Percentiles rank a stretch among this genome's conserved stretches.
Conservation (phyloP, 2,888 invertebrate species). For the Melieria crassipennis region DNA sequence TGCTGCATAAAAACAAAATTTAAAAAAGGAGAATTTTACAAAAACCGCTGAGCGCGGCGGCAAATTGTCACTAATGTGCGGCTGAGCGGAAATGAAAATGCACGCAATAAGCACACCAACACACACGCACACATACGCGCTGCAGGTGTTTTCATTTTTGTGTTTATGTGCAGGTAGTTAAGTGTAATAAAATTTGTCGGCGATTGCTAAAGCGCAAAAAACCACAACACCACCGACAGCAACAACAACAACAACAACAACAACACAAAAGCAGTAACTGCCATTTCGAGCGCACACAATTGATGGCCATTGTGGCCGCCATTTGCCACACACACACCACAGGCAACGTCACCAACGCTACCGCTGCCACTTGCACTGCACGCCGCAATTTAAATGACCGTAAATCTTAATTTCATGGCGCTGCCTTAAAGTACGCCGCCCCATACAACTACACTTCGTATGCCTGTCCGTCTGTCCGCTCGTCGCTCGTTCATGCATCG, state of each 20-base stretch:
- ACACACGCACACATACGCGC: background rate
- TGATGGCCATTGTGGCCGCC: background rate
- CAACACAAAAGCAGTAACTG: too few relatives aligned
- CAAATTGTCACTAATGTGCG: constrained; percentile 29
- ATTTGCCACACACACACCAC: constrained; percentile 20
- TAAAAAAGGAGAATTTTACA: background rate
- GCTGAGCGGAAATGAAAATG: constrained; percentile 26
- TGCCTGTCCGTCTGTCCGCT: too few relatives aligned
- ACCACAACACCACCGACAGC: background rate
- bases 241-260: too few relatives aligned
- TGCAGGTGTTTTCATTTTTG: background rate
- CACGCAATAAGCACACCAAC: constrained; percentile 8
- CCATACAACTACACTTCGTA: too few relatives aligned
- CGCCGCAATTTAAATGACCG: constrained; percentile 30
- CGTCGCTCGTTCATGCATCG: too few relatives aligned
- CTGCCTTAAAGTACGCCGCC: constrained; percentile 9
- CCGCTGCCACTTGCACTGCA: constrained; percentile 19
- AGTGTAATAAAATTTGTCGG: constrained; percentile 9
- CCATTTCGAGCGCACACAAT: background rate
- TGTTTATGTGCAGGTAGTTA: constrained; percentile 13
- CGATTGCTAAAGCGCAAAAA: constrained; percentile 6
- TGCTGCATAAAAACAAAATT: background rate
- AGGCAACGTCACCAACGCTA: background rate
- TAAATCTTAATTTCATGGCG: constrained; percentile 32
- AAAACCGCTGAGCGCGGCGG: constrained; percentile 17